Conservation (phyloP, 2,888 invertebrate species). For the Eristalis tenax region DNA sequence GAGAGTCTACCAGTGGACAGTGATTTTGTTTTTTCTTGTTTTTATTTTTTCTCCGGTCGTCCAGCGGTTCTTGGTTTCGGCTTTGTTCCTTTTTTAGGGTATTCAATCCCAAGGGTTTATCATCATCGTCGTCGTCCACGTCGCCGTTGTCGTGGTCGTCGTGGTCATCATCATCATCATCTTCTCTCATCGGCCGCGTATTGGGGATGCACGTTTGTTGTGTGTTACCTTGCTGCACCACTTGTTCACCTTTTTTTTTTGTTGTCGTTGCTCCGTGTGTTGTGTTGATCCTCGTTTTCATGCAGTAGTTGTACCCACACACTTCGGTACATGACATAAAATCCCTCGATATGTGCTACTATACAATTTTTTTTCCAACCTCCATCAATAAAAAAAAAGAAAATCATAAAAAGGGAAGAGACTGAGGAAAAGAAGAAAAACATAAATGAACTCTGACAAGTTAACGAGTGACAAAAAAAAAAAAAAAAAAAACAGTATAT, state of each 20-base stretch:
- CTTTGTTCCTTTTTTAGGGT: slow-evolving; percentile 53
- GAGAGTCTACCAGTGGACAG: slow-evolving; percentile 63
- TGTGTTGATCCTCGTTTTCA: slow-evolving; percentile 23
- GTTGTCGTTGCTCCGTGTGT: background rate
- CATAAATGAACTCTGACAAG: slow-evolving; percentile 55
- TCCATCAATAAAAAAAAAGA: background rate
- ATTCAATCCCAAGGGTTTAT: slow-evolving; percentile 67
- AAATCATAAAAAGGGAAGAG: background rate
- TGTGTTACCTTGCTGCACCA: slow-evolving; percentile 59
- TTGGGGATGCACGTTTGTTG: slow-evolving; percentile 50
- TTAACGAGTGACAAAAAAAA: slow-evolving; percentile 47
- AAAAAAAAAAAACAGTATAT: background rate
- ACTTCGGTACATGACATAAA: slow-evolving; percentile 71
- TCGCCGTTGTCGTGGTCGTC: slow-evolving; percentile 2
- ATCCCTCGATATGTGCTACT: slow-evolving; percentile 58
- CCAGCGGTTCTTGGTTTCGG: slow-evolving; percentile 53
- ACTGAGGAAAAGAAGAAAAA: background rate
- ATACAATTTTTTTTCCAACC: slow-evolving; percentile 20
- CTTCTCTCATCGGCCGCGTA: slow-evolving; percentile 25
- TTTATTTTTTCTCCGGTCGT: background rate
- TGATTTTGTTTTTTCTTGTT: slow-evolving; percentile 47
- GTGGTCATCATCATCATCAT: slow-evolving; percentile 34
- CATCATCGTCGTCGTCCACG: slow-evolving; percentile 15
- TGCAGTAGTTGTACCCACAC: slow-evolving; percentile 69
- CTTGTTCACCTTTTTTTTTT: slow-evolving; percentile 37